Conservation (phyloP, 2,113 vertebrate species). For the Coptodon bakossiorum region DNA sequence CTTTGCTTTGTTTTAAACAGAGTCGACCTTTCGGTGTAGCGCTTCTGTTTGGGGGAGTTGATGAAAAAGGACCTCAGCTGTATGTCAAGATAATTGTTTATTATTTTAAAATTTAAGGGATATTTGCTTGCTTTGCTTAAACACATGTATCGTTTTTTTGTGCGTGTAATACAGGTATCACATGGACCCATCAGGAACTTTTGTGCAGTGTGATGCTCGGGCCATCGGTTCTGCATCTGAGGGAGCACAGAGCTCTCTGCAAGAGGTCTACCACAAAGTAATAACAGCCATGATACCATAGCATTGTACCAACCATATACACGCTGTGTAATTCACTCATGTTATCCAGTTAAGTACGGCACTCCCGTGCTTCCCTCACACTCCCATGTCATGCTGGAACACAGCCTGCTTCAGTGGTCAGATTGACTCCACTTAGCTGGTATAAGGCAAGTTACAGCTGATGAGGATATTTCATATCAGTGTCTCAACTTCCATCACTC, state of each 20-base stretch:
- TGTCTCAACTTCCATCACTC: background rate
- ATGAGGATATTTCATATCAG: background rate
- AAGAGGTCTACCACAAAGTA: conserved; percentile 99
- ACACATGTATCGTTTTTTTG: background rate
- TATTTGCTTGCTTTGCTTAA: background rate
- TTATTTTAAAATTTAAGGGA: background rate
- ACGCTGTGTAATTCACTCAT: background rate
- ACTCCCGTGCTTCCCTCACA: background rate
- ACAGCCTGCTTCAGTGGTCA: background rate
- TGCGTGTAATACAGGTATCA: conserved; percentile 79
- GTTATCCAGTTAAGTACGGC: background rate
- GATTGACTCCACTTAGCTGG: background rate
- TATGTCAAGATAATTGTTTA: conserved; percentile 62
- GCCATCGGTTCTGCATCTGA: conserved; percentile 98
- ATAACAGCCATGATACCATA: background rate
- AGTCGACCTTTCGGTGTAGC: conserved; percentile 96
- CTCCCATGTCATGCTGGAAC: background rate
- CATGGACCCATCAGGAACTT: conserved; percentile 98
- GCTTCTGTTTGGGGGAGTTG: conserved; percentile 92
- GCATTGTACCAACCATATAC: background rate
- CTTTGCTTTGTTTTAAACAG: conserved; percentile 54
- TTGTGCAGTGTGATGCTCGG: conserved; percentile 96
- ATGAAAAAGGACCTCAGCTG: conserved; percentile 98
- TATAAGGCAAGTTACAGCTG: background rate
- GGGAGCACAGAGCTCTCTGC: conserved; percentile 96